Evolutionary conservation across 2,113 vertebrate species (phyloP).

Genomic region (Prionailurus viverrinus): DNA sequence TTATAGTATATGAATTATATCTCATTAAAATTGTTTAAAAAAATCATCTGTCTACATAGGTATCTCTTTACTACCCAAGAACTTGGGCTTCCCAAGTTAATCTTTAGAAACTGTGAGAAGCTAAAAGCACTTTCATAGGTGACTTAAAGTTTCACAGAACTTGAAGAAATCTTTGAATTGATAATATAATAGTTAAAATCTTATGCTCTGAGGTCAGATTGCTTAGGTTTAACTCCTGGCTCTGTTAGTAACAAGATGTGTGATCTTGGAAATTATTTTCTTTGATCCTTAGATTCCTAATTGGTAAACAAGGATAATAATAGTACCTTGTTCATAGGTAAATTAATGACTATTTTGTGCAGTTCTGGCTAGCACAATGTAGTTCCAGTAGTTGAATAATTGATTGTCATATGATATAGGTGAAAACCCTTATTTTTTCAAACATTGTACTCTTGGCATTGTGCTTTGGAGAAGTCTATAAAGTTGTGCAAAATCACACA

Average conservation of each 20-base stretch:
- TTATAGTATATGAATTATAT: background rate
- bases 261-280: background rate
- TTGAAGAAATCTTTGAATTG: background rate
- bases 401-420: background rate
- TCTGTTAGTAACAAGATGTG: background rate
- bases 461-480: background rate
- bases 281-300: background rate
- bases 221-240: background rate
- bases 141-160: background rate
- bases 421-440: background rate
- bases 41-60: background rate
- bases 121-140: background rate
- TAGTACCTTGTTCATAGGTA: background rate
- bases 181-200: background rate
- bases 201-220: background rate
- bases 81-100: background rate
- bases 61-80: background rate
- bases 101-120: background rate
- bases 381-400: background rate
- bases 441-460: background rate
- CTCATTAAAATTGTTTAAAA: background rate
- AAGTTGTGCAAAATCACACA: background rate
- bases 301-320: background rate
- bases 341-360: background rate
- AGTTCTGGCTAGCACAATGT: background rate